These are phyloP conservation scores for Nymphalis io DNA, from an alignment of 1,140 invertebrate genomes.

Conservation along the genomic window DNA sequence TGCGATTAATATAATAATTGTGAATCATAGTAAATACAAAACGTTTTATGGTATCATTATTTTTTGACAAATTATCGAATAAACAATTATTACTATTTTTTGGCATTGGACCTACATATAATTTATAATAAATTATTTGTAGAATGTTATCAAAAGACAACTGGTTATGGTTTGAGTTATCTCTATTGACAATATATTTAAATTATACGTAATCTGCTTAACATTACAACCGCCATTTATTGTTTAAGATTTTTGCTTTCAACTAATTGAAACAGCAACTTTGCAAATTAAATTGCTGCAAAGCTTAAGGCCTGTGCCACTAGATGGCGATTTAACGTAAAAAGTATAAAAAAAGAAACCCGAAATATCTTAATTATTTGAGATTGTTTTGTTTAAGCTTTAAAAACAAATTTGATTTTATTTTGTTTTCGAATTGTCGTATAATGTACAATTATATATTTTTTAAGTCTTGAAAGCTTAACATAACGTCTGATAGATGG, in stretches of 20 bases:
- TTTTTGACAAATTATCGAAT: constrained; percentile 28
- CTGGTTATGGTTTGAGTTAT: constrained; percentile 10
- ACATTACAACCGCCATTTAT: background rate
- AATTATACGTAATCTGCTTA: background rate
- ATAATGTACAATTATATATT: background rate
- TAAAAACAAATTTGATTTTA: no score
- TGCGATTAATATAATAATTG: constrained; percentile 56
- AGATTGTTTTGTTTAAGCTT: no score
- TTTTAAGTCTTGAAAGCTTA: background rate
- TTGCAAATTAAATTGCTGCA: background rate
- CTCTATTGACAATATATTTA: constrained; percentile 11
- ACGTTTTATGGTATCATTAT: constrained; percentile 29
- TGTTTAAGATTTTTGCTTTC: no score
- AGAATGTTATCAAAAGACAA: constrained; percentile 19
- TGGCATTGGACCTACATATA: background rate
- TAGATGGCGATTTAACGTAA: constrained; percentile 10
- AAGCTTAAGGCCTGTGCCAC: background rate
- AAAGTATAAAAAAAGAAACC: background rate
- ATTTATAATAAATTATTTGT: constrained; percentile 18
- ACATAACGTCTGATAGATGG: constrained; percentile 20
- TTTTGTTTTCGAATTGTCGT: no score
- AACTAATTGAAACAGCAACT: background rate
- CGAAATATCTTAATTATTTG: no score
- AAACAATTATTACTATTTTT: constrained; percentile 16
- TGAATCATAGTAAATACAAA: constrained; percentile 50